phyloP scores from a whole-genome alignment of 2,888 invertebrate species.

The Thumatha senex region DNA sequence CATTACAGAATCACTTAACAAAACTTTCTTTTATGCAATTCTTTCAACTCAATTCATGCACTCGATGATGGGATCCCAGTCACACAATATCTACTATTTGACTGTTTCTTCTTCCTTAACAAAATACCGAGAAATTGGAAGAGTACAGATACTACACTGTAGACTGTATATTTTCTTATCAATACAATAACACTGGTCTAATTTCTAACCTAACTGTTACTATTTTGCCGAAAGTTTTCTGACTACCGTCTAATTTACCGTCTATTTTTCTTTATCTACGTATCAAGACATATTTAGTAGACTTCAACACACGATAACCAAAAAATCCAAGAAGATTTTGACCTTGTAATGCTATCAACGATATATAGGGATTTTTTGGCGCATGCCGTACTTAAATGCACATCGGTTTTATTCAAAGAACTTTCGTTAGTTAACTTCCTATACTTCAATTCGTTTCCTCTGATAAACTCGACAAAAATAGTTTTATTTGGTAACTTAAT shows the following conservation, averaged over 20 bases:
- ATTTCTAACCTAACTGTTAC: constrained; percentile 18
- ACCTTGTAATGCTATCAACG: too few species aligned
- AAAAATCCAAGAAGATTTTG: too few species aligned
- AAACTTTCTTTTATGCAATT: too few species aligned
- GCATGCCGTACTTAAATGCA: not conserved
- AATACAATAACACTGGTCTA: constrained; percentile 22
- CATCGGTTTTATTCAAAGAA: not conserved
- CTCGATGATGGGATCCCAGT: too few species aligned
- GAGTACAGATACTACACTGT: constrained; percentile 16
- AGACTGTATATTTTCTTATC: constrained; percentile 19
- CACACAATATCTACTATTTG: not conserved
- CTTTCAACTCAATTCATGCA: too few species aligned
- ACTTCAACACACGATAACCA: too few species aligned
- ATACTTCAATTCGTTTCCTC: not conserved
- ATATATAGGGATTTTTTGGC: too few species aligned
- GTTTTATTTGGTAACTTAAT: constrained; percentile 39
- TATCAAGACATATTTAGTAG: too few species aligned
- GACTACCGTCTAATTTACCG: constrained; percentile 2
- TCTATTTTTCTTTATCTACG: too few species aligned
- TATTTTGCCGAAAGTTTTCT: constrained; percentile 22
- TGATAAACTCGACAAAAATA: constrained; percentile 11
- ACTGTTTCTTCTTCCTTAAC: constrained; percentile 1
- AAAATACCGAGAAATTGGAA: constrained; percentile 9
- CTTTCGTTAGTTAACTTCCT: not conserved
- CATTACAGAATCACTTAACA: too few species aligned